Evolutionary conservation across 2,113 vertebrate species (phyloP).

Genomic region (Salvelinus namaycush): DNA sequence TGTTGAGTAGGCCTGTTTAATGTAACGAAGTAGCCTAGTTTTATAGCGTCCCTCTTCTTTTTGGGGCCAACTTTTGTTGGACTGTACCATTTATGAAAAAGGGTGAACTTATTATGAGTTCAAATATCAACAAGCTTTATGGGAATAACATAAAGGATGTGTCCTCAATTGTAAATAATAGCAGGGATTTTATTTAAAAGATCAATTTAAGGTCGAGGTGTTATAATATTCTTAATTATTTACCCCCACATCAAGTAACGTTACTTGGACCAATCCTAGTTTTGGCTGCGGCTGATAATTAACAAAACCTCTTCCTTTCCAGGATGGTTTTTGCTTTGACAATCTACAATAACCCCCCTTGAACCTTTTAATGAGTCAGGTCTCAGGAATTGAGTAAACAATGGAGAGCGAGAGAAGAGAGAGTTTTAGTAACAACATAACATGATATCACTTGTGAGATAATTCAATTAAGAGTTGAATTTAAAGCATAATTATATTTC

Average conservation of each 20-base stretch:
- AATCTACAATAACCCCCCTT: slow-evolving; percentile 36
- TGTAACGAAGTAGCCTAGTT: no score
- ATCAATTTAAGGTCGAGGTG: background rate
- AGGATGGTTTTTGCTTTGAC: slow-evolving; percentile 13
- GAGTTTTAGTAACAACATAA: background rate
- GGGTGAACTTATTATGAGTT: slow-evolving; percentile 30
- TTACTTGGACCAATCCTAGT: slow-evolving; percentile 59
- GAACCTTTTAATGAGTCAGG: slow-evolving; percentile 8
- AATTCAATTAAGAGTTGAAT: no score
- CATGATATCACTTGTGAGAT: no score
- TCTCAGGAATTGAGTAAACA: background rate
- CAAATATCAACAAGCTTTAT: background rate
- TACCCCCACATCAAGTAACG: slow-evolving; percentile 12
- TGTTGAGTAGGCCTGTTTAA: no score
- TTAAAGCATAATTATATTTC: no score
- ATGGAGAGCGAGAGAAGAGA: background rate
- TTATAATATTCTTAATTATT: background rate
- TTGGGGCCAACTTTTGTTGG: slow-evolving; percentile 44
- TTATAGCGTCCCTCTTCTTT: no score
- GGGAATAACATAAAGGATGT: background rate
- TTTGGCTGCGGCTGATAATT: slow-evolving; percentile 50
- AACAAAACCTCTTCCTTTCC: slow-evolving; percentile 19
- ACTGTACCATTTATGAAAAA: slow-evolving; percentile 68
- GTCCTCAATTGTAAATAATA: background rate
- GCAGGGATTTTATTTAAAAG: background rate